phyloP scores from a whole-genome alignment of 64 coral and sea anemone species.

The Porites lutea region DNA sequence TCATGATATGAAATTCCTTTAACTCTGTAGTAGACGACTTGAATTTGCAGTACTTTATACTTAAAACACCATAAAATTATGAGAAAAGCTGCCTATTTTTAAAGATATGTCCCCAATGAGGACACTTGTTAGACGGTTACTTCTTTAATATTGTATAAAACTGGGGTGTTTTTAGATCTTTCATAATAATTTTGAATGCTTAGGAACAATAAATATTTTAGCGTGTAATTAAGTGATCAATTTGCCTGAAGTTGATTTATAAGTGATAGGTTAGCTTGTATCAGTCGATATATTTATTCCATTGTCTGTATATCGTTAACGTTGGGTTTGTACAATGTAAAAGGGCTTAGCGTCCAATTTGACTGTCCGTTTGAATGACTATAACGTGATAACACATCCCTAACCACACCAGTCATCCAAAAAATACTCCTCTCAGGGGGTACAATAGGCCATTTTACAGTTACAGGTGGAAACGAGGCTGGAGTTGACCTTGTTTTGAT shows the following conservation, averaged over 20 bases:
- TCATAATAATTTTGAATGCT: neutral
- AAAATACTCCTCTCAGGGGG: too few relatives aligned
- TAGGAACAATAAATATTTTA: neutral
- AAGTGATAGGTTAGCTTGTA: neutral
- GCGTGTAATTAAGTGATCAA: neutral
- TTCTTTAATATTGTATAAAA: neutral
- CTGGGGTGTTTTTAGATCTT: constrained; percentile 11
- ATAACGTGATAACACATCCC: too few relatives aligned
- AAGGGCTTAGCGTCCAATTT: neutral
- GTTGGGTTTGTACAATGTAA: neutral
- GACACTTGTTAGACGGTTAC: neutral
- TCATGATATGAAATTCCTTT: too few relatives aligned
- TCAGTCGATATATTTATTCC: constrained; percentile 3
- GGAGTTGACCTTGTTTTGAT: too few relatives aligned
- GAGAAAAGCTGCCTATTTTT: neutral
- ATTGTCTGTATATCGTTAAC: neutral
- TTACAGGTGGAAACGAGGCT: too few relatives aligned
- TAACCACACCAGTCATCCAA: too few relatives aligned
- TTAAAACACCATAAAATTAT: neutral
- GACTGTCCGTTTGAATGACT: too few relatives aligned
- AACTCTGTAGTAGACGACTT: neutral
- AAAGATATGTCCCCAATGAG: neutral
- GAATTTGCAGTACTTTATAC: neutral
- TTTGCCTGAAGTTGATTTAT: neutral
- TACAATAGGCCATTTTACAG: too few relatives aligned